Base-by-base conservation (phyloP, 2,888 invertebrate genomes). In the Tiliacea citrago region DNA sequence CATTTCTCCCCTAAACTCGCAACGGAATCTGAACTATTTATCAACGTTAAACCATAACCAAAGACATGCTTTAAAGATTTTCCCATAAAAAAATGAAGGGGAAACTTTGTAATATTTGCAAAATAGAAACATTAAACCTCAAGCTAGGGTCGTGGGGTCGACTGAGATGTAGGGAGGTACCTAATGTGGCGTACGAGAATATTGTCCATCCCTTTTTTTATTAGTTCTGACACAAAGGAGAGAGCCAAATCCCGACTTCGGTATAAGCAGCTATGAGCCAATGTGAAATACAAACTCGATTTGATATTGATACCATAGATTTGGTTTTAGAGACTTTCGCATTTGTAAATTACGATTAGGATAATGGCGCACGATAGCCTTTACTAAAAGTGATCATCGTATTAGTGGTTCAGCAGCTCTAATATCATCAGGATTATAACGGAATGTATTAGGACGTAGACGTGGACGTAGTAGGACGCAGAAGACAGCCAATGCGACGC, bases 221-320 rank as follows among this genome's bases (percentile, higher is more conserved):
- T 91, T 92, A 91, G 92, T 89, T 90, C 89, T 84, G 85, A 77
- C 89, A 91, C 90, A 92, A 92, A 91, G 88, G 83, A 88, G 85
- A 87, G 35, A 42, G 10, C 88, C 86, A 91, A 91, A 90, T 89
- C 90, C 87, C 84, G 88, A 90, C 88, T 91, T 89, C 84, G 82
- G 47, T 79, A 86, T 86, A 89, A 86, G 86, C 84, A 84, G 86
- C 86, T 83, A 77, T 84, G 80, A 75, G 53, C 71, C 75, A 58
- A 49, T 63, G n/a, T 62, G 42, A 62, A 73, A 85, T 79, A 82
- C 63, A 61, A 84, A 77, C 73, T 79, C 83, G 72, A 84, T 80
- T 84, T 79, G 58, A 75, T 77, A 77, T 74, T 77, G 57, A 66
- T 75, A 68, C 66, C 29, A n/a, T 65, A 39, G n/a, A 18, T n/a